A percentile compares a stretch with the other conserved stretches of the same genome.
These are phyloP conservation scores for Psettodes erumei DNA, from an alignment of 2,113 vertebrate species.

Conservation along the genomic window DNA sequence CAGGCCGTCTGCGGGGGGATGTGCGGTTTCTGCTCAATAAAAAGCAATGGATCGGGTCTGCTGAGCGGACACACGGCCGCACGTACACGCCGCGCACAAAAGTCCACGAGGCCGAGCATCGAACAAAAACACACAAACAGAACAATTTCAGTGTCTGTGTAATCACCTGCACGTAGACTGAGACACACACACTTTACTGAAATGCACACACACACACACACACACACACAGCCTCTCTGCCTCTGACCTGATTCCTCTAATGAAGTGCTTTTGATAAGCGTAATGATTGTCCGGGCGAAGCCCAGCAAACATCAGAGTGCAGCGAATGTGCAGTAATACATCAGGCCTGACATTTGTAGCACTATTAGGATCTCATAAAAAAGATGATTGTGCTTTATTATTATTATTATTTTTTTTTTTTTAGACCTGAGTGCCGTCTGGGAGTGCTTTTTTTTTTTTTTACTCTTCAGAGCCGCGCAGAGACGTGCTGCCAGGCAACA, in stretches of 20 bases:
- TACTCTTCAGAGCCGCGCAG: slow-evolving; percentile 18
- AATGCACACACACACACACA: not conserved
- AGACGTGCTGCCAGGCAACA: slow-evolving; percentile 45
- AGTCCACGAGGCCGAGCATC: not conserved
- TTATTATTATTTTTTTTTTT: slow-evolving; percentile 39
- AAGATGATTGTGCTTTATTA: slow-evolving; percentile 59
- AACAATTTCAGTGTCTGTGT: not conserved
- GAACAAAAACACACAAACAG: not conserved
- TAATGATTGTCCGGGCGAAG: slow-evolving; percentile 59
- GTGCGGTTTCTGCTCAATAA: slow-evolving; percentile 12
- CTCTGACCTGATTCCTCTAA: slow-evolving; percentile 77
- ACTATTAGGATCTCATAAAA: slow-evolving; percentile 72
- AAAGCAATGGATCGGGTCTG: not conserved
- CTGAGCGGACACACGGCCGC: not conserved
- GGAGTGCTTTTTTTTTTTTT: slow-evolving; percentile 23
- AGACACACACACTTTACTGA: slow-evolving; percentile 15
- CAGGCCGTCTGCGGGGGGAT: slow-evolving; percentile 1
- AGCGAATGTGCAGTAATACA: slow-evolving; percentile 46
- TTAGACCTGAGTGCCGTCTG: slow-evolving; percentile 46
- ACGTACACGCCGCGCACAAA: not conserved
- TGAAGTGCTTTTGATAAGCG: slow-evolving; percentile 70
- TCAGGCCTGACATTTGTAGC: slow-evolving; percentile 70
- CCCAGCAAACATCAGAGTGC: slow-evolving; percentile 43
- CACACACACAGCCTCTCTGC: not conserved
- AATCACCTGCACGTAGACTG: not conserved